Conservation (phyloP, 37 sponge, comb jelly and placozoan genomes). For the Amphimedon queenslandica region DNA sequence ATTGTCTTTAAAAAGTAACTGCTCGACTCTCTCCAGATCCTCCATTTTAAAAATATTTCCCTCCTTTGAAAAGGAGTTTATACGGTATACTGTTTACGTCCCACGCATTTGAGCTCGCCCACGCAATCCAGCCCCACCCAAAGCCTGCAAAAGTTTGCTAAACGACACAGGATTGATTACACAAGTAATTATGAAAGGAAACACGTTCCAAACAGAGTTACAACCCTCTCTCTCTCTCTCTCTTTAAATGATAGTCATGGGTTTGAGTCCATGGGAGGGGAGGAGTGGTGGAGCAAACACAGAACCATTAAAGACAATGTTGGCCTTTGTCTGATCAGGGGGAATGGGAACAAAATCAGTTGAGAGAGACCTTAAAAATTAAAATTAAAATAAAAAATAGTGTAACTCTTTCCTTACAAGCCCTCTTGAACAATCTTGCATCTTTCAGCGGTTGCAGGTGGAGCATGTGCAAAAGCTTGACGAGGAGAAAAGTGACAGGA, state of each 20-base stretch:
- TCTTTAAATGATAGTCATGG: neutral
- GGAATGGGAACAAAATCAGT: constrained; percentile 10
- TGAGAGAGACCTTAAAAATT: neutral
- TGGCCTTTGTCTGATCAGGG: constrained; percentile 53
- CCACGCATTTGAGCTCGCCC: constrained; percentile 4
- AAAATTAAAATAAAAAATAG: neutral
- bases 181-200: too few relatives aligned
- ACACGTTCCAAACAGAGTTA: too few relatives aligned
- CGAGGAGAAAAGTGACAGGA: constrained; percentile 31
- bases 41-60: neutral
- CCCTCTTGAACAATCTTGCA: constrained; percentile 30
- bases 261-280: neutral
- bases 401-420: constrained; percentile 6
- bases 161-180: too few relatives aligned
- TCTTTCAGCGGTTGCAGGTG: constrained; percentile 62
- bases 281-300: constrained; percentile 46
- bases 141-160: too few relatives aligned
- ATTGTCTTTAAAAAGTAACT: constrained; percentile 12
- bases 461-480: constrained; percentile 49
- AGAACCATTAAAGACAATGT: constrained; percentile 44
- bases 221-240: too few relatives aligned
- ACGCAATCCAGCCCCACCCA: constrained; percentile 2
- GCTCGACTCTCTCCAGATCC: constrained; percentile 22
- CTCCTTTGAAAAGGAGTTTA: neutral
- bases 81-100: neutral